Evolutionary conservation across 1,140 invertebrate genomes (phyloP), one percentile per base, ranked within the genome.

Genomic region (Lepidurus couesii): DNA sequence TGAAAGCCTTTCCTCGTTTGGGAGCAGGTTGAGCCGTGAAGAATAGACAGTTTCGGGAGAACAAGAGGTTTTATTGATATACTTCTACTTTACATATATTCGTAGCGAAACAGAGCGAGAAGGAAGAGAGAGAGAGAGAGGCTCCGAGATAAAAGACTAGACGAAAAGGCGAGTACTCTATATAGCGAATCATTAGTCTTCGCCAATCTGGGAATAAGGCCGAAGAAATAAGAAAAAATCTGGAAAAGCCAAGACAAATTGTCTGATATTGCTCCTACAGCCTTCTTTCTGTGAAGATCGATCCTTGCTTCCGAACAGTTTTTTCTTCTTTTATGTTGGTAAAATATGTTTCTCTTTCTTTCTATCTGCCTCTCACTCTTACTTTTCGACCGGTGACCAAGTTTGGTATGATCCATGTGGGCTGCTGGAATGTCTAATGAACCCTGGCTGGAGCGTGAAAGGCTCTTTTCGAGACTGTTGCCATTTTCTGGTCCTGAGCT

Each of bases 151-250:
- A 13, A 65, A 7, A 34, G 34, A 34, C 34, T 34, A 34, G 53
- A 65, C 4, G 3, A 16, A 65, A 65, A 65, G 21, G n/a, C 53
- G 16, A 7, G 53, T 7, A 21, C 16, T 65, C 21, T n/a, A 65
- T 65, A 65, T 65, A 21, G 53, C 21, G 53, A 65, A 65, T 65
- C 53, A 65, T 65, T 65, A 65, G 53, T 65, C 53, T 65, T n/a
- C 9, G 53, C 53, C 53, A 65, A 65, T 65, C 53, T 47, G 45
- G 10, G 45, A 16, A 4, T 34, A 34, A 34, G 34, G 34, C 34
- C 2, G 16, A 47, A 11, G 10, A 47, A 65, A 16, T 13, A 16
- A 16, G 53, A 16, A 16, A 65, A 65, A 65, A 65, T 11, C 16
- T 13, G 16, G 53, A 21, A 65, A 65, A 21, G 53, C 21, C n/a